Base-by-base conservation (phyloP, 2,113 vertebrate species). In the Pterocles burchelli region DNA sequence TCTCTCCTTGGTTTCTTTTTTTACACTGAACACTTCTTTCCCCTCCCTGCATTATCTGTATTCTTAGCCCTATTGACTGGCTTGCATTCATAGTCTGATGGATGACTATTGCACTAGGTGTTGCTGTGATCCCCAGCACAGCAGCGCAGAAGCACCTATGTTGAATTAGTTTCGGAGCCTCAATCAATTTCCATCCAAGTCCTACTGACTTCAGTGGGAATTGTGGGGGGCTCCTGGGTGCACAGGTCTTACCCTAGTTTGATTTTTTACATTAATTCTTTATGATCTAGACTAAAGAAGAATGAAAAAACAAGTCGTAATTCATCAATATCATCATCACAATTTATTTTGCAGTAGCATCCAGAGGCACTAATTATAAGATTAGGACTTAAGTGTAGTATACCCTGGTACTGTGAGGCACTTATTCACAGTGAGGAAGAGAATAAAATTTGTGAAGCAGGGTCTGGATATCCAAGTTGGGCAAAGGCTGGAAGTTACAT, bases 1-100 rank as follows among this genome's bases (percentile, higher is more conserved):
- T 80, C 79, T 88, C 68, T 87, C 59, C 83, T 90, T 38, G 55
- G 34, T 71, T 93, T 79, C 68, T 72, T 93, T 87, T 46, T 81
- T 77, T 31, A 54, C 59, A 17, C 3, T 31, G 83, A 84, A 72
- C 45, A 8, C 88, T 90, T 18, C 52, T 51, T 76, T 18, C 62
- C 62, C 66, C 43, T 76, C 26, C 55, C 48, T 55, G 55, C 63
- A 5, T 67, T 80, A 55, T 70, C 49, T 79, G 38, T 61, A 10
- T 65, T 71, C 49, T 54, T 57, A 49, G 65, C 54, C 61, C 68
- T 58, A 72, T 5, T 43, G 68, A 6, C 28, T 38, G 57, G 18
- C 63, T 90, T 57, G 31, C 48, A 3, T 49, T 88, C 45, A 1
- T 43, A 63, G 70, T 4, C 46, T 9, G 2, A 11, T 48, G 48